A percentile compares a stretch with the other conserved stretches of the same genome.
These are phyloP conservation scores for Phyllotreta cruciferae DNA, from an alignment of 2,888 invertebrate species.

Conservation along the genomic window DNA sequence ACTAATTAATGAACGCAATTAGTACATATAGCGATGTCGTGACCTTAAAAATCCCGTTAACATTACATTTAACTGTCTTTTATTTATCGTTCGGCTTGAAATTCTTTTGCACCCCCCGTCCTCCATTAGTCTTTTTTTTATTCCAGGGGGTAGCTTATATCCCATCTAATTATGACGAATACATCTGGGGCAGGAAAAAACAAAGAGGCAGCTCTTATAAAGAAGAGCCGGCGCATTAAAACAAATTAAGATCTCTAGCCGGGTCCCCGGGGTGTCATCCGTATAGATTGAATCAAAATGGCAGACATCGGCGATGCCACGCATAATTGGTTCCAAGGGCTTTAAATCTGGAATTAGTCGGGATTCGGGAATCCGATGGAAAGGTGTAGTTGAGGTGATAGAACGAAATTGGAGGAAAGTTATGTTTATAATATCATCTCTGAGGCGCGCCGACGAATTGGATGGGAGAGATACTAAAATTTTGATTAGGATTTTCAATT, in stretches of 20 bases:
- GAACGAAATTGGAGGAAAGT: slow-evolving; percentile 48
- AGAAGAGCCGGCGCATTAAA: slow-evolving; percentile 49
- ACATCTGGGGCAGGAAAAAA: slow-evolving; percentile 35
- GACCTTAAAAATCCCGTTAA: no score
- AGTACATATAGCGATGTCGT: no score
- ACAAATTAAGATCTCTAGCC: slow-evolving; percentile 58
- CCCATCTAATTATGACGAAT: slow-evolving; percentile 43
- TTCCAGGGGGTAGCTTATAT: slow-evolving; percentile 13
- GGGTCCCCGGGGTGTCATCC: slow-evolving; percentile 65
- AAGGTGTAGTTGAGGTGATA: slow-evolving; percentile 47
- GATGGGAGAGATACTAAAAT: slow-evolving; percentile 6
- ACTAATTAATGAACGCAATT: no score
- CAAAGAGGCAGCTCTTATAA: slow-evolving; percentile 42
- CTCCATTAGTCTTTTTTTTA: slow-evolving; percentile 25
- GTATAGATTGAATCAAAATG: slow-evolving; percentile 67
- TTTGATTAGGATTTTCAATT: slow-evolving; percentile 1
- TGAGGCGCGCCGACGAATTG: slow-evolving; percentile 13
- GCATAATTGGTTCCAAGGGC: slow-evolving; percentile 58
- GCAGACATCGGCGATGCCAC: slow-evolving; percentile 55
- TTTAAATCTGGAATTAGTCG: slow-evolving; percentile 53
- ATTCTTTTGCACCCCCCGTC: not conserved
- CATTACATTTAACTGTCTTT: no score
- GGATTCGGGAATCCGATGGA: slow-evolving; percentile 41
- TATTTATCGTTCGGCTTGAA: slow-evolving; percentile 30
- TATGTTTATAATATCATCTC: slow-evolving; percentile 42